A percentile compares a stretch with the other conserved stretches of the same genome.
phyloP scores from a whole-genome alignment of 2,888 invertebrate species.

The Podabrus alpinus region DNA sequence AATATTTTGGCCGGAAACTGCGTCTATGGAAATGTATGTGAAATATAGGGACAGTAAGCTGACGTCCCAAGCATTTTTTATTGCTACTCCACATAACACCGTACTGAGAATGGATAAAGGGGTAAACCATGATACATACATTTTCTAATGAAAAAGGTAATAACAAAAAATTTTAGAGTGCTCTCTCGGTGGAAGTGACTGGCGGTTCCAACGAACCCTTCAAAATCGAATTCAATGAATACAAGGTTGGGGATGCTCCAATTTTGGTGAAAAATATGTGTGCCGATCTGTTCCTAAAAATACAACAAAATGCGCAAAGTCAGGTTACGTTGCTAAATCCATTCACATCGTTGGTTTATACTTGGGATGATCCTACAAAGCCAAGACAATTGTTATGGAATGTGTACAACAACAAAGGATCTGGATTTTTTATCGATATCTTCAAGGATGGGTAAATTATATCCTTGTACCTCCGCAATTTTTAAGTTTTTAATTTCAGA shows the following conservation, averaged over 20 bases:
- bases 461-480: not conserved
- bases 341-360: conserved; percentile 75
- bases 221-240: conserved; percentile 75
- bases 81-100: conserved; percentile 70
- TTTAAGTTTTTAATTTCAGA: conserved; percentile 46
- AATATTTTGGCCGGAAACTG: conserved; percentile 82
- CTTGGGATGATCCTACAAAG: conserved; percentile 83
- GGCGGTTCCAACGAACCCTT: conserved; percentile 77
- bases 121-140: conserved; percentile 55
- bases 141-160: not conserved
- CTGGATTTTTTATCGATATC: conserved; percentile 74
- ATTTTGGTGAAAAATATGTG: conserved; percentile 84
- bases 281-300: conserved; percentile 77
- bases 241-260: conserved; percentile 77
- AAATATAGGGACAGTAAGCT: conserved; percentile 76
- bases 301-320: conserved; percentile 67
- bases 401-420: conserved; percentile 77
- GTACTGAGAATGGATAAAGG: conserved; percentile 84
- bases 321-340: conserved; percentile 78
- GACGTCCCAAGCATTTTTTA: conserved; percentile 77
- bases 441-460: conserved; percentile 65
- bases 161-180: conserved; percentile 61
- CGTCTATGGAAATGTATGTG: conserved; percentile 79
- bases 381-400: conserved; percentile 78
- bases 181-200: conserved; percentile 70